Base-by-base conservation (phyloP, 2,113 vertebrate genomes). In the Lamprologus ornatipinnis region DNA sequence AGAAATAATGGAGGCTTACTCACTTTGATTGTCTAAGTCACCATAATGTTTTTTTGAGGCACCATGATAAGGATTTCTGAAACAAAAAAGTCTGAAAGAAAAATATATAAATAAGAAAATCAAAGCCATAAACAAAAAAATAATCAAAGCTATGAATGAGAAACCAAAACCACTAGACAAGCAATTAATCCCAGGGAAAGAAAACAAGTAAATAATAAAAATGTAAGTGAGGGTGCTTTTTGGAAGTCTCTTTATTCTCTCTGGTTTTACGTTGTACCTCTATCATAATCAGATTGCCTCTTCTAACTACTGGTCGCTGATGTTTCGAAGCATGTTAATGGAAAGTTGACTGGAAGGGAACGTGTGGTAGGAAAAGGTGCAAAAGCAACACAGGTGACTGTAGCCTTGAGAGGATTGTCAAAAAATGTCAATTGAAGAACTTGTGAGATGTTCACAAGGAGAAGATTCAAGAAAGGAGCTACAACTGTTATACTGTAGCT, bases 11-110 rank as follows among this genome's bases (percentile, higher is more conserved):
- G 82, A 80, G 89, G 87, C 65, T 89, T 92, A 93, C 89, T 93
- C 91, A 94, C 91, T 91, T 94, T 90, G 91, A 33, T 8, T 88
- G 80, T 93, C 89, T 86, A 91, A 92, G 90, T 91, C 73, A 83
- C 81, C 90, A 93, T 92, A 90, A 92, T 91, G 90, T 75, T 92
- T 95, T 91, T 92, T 90, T 90, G 92, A 92, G 88, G 91, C 89
- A 92, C 90, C 93, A 90, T 90, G 84, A 90, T 92, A 91, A 93
- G 84, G 88, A 92, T 93, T 82, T 92, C 91, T 91, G 82, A 90
- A 91, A 92, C 9, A 89, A 90, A 40, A 93, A 93, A 82, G 86
- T 90, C 90, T 91, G 87, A 91, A 91, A 93, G 78, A 85, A 89
- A 88, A 87, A 91, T 90, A 90, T 82, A 87, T 88, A 90, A 93